Conservation (phyloP, 2,113 vertebrate genomes). For the Chaenogobius annularis region DNA sequence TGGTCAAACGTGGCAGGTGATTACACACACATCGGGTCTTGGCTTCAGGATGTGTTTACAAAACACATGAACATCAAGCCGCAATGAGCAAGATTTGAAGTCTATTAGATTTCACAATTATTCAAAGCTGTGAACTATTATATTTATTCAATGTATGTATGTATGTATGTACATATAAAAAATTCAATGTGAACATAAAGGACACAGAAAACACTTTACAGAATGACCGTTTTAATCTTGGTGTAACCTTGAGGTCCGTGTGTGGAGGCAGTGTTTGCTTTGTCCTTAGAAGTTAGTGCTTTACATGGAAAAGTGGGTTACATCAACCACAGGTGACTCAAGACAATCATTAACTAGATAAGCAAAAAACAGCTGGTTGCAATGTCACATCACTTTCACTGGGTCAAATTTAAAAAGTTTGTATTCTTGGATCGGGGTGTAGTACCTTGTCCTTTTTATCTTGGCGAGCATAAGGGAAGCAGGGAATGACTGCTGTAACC, state of each 20-base stretch:
- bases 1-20: accelerated
- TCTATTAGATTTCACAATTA: background rate
- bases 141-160: too few relatives aligned
- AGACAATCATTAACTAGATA: constrained; percentile 49
- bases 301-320: background rate
- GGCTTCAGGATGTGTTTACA: constrained; percentile 22
- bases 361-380: constrained; percentile 7
- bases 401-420: background rate
- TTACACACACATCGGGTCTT: background rate
- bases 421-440: background rate
- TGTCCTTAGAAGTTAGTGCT: constrained; percentile 2
- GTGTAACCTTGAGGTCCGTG: background rate
- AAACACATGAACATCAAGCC: constrained; percentile 11
- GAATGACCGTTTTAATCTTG: background rate
- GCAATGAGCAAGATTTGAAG: background rate
- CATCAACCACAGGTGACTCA: constrained; percentile 3
- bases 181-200: background rate
- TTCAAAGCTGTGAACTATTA: background rate
- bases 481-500: constrained; percentile 79
- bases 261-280: background rate
- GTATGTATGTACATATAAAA: too few relatives aligned
- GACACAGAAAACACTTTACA: background rate
- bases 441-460: constrained; percentile 79
- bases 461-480: constrained; percentile 79
- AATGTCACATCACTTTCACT: background rate